Evolutionary conservation across 2,113 vertebrate genomes (phyloP), one percentile per base, ranked within the genome.

Genomic region (Campylorhamphus procurvoides): DNA sequence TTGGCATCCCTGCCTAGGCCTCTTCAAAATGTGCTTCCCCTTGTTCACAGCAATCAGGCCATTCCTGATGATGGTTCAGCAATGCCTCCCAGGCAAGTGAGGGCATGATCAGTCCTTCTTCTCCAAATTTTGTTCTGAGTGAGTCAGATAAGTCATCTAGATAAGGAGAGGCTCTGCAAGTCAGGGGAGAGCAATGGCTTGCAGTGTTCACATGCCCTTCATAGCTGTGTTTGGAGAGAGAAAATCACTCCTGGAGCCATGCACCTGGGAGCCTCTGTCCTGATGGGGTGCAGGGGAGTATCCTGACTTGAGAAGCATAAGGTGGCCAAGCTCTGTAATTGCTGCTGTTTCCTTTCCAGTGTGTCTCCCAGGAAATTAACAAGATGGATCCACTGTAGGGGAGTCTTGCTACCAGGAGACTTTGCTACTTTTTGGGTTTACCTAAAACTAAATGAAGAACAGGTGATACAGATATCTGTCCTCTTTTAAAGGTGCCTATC

Each of bases 11-110:
- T 91, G 91, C 87, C 77, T 68, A 81, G 91, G 87, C 89, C 89
- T 76, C 96, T 96, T 95, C 91, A 94, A 87, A 91, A 95, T 93
- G 91, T 93, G 66, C 94, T 95, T 95, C 89, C 77, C 84, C 96
- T 95, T 96, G 96, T 94, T 96, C 89, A 78, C 3, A 92, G 91
- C 91, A 97, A 96, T 97, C 90, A 95, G 93, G 86, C 89, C 93
- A 87, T 89, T 94, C 50, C 93, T 5, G 37, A 79, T 95, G 96
- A 97, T 92, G 95, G 93, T 85, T 97, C 95, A 89, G 93, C 84
- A 91, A 89, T 94, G 96, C 94, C 96, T 94, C 84, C 89, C 77
- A 75, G 94, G 96, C 95, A 94, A 95, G 66, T 6, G 67, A 95
- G 95, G 91, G 87, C 95, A 96, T 3, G 77, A 93, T 92, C 73